These are phyloP conservation scores for Coregonus ussuriensis DNA, from an alignment of 2,797 vertebrate genomes.

Conservation along the genomic window DNA sequence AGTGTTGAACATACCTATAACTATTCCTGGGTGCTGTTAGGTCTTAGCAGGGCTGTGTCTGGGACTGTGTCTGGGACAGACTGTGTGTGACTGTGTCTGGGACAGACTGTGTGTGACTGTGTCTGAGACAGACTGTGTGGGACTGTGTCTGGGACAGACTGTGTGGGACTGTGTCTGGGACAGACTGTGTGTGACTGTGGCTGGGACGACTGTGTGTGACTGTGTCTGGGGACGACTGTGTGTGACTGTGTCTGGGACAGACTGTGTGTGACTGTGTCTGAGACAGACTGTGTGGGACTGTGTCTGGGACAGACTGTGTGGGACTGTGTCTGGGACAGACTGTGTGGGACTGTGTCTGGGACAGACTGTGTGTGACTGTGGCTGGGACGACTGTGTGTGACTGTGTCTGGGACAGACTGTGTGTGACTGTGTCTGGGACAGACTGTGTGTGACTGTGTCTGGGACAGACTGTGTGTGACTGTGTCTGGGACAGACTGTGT, in stretches of 20 bases:
- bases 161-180: not conserved
- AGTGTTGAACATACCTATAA: not conserved
- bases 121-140: not conserved
- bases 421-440: no score
- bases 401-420: no score
- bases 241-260: no score
- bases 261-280: not conserved
- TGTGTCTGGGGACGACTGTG: no score
- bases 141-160: not conserved
- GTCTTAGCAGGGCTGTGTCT: not conserved
- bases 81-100: not conserved
- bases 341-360: not conserved
- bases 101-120: not conserved
- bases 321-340: no score
- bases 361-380: no score
- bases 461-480: not conserved
- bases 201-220: no score
- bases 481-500: not conserved
- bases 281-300: not conserved
- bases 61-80: not conserved
- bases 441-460: not conserved
- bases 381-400: no score
- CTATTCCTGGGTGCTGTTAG: constrained; percentile 2
- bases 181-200: no score
- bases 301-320: not conserved